Evolutionary conservation across 2,797 vertebrate genomes (phyloP), one percentile per base, ranked within the genome.

Genomic region (Delichon dasypus): DNA sequence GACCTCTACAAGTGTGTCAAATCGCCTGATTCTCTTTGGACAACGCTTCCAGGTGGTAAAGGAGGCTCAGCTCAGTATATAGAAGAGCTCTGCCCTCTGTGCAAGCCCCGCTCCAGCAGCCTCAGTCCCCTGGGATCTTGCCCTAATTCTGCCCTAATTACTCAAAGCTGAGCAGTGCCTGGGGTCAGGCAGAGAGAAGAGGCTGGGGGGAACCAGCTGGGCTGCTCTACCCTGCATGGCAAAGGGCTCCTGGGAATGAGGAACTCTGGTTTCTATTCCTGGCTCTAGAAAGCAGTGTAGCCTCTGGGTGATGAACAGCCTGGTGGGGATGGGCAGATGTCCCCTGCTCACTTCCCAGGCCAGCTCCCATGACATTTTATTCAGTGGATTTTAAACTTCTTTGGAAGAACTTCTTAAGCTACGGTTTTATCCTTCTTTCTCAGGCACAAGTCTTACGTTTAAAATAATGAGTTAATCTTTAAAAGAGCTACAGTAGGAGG

Each of bases 401-500:
- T 50, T 67, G 67, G 67, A 85, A 88, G 60, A 79, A 76, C 27
- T 77, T 67, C 92, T 76, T 79, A 67, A 91, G 42, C 42, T 74
- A 73, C 64, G 50, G 32, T 71, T 85, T 93, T 81, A 78, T 93
- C 79, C 40, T 84, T 74, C 74, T 75, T 89, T 76, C 74, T 61
- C 13, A 3, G 57, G 45, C 60, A 90, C 26, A 85, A 92, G 75
- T 73, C 74, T 93, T 73, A 92, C 70, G 50, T 85, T 95, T 85
- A 94, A 91, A 93, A 94, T 94, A 95, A 94, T 88, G 93, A 85
- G 85, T 86, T 88, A 74, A 84, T 86, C 93, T 94, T 88, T 91
- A 76, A 94, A 95, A 88, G 92, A 85, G 84, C 89, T 92, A 68
- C 73, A 89, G 95, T 95, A 96, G 96, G 95, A 97, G 97, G 95